phyloP scores from a whole-genome alignment of 2,797 vertebrate species.

The Callimico goeldii region DNA sequence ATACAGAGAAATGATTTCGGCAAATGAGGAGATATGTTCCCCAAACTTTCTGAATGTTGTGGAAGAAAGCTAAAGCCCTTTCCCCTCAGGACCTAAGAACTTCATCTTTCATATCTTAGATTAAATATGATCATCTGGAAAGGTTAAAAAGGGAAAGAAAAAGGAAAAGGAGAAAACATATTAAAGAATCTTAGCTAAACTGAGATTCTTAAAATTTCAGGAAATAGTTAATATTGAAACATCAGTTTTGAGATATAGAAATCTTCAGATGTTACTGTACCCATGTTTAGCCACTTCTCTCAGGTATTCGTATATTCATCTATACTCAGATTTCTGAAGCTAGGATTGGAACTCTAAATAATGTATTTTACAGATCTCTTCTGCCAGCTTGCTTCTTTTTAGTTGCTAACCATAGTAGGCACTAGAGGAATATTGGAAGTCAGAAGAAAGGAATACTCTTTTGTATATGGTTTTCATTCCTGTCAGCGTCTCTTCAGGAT shows the following conservation, averaged over 20 bases:
- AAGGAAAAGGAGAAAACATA: background rate
- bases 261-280: background rate
- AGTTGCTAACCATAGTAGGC: background rate
- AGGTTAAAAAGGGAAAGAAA: background rate
- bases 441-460: background rate
- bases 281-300: background rate
- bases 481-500: background rate
- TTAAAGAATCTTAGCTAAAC: background rate
- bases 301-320: background rate
- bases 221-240: background rate
- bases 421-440: background rate
- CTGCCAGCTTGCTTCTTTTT: background rate
- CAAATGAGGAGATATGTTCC: background rate
- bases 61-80: background rate
- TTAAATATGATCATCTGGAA: background rate
- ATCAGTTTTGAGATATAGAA: background rate
- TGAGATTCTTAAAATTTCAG: background rate
- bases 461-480: background rate
- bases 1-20: background rate
- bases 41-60: background rate
- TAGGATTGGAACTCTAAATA: background rate
- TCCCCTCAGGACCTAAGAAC: accelerated
- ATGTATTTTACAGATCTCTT: background rate
- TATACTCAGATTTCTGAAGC: background rate
- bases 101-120: background rate